Evolutionary conservation across 2,888 invertebrate genomes (phyloP), one percentile per base, ranked within the genome.

Genomic region (Aquatica leii): DNA sequence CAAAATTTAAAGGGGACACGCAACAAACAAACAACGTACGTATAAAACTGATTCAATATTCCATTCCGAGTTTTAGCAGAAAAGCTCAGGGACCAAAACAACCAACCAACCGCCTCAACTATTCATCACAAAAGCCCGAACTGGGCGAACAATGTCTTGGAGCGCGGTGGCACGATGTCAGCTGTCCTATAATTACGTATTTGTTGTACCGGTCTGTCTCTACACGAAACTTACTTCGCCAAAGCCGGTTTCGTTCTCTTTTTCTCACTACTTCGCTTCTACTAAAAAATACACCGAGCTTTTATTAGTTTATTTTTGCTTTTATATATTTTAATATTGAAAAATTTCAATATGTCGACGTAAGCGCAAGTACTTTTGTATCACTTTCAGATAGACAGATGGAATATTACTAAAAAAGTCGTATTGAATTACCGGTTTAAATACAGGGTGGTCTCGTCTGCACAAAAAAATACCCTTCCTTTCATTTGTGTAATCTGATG

Each of bases 171-270:
- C 66, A 65, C 68, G 68, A 70, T 67, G 69, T 70, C 69, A 68
- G 69, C 68, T 70, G 69, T 70, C 69, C 69, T 65, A 63, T 70
- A 70, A 70, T 70, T 70, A 70, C 66, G 68, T 64, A 64, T 66
- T 68, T 68, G 68, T 69, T 59, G 59, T 61, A 46, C 46, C 46
- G 18, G 46, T 46, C 20, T 46, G 11, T 8, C 8, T 43, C 14
- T 41, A 41, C 15, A 46, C 46, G 46, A 46, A 46, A 46, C 17
- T 46, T 24, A 24, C 24, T 24, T 24, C 6, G 24, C 24, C 6
- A 6, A 4, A 24, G 6, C n/a, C n/a, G 24, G 6, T 4, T 24
- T 24, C 6, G 2, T 24, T 24, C 24, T 24, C 24, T 43, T 34
- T 31, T 43, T 20, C 18, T 56, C 24, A n/a, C 46, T 54, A 31